Evolutionary conservation across 2,113 vertebrate species (phyloP), one percentile per base, ranked within the genome.

Genomic region (Laticauda colubrina): DNA sequence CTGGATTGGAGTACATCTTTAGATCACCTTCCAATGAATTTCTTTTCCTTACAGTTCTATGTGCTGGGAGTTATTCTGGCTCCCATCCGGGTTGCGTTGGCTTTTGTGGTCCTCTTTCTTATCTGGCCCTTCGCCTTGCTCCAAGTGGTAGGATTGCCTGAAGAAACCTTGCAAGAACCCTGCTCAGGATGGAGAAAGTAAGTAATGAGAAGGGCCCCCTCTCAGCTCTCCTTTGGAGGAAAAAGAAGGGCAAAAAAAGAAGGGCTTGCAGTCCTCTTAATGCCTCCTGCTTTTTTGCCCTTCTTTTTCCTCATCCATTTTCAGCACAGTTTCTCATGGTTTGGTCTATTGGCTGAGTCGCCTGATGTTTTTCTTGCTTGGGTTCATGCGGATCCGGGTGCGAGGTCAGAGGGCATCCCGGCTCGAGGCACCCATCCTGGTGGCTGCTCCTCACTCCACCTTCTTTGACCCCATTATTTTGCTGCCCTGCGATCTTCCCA

Each of bases 401-500:
- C 98, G 98, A 75, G 98, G 98, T 85, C 98, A 97, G 21, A 95
- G 96, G 90, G 98, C 98, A 0, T 96, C 97, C 5, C 94, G 97
- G 85, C 97, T 97, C 88, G 98, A 99, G 94, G 98, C 98, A 0
- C 98, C 98, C 0, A 96, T 99, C 89, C 96, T 99, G 92, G 98
- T 98, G 39, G 98, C 98, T 5, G 98, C 98, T 0, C 98, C 98
- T 11, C 98, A 99, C 96, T 98, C 98, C 43, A 95, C 98, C 89
- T 99, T 98, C 95, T 96, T 99, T 94, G 98, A 99, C 96, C 98
- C 98, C 94, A 94, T 99, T 96, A 97, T 98, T 43, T 96, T 98
- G n/a, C 95, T 96, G 88, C 93, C 95, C 0, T 96, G 98, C 61
- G 97, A 98, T 90, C 97, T 99, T 45, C 96, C 98, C 0, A 98